A percentile compares a stretch with the other conserved stretches of the same genome.
Evolutionary conservation across 1,140 invertebrate genomes (phyloP).

Genomic region (Drosophila bipectinata): DNA sequence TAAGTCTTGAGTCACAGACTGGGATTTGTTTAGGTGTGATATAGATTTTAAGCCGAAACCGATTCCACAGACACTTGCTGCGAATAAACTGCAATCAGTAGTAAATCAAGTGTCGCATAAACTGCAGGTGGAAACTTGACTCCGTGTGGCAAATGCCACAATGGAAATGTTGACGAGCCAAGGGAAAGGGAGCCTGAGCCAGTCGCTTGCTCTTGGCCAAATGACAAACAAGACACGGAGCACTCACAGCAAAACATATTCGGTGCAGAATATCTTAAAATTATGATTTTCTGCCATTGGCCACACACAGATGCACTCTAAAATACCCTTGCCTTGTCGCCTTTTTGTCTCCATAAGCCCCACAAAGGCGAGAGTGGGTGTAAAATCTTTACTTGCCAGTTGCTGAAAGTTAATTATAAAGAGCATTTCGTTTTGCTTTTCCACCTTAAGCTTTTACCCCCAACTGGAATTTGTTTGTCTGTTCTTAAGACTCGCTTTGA

Average conservation of each 20-base stretch:
- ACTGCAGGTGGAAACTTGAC: conserved; percentile 52
- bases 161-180: conserved; percentile 37
- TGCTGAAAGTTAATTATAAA: conserved; percentile 75
- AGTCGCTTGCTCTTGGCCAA: conserved; percentile 29
- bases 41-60: conserved; percentile 6
- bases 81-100: conserved; percentile 76
- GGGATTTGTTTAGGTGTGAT: conserved; percentile 38
- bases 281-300: conserved; percentile 77
- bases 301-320: conserved; percentile 50
- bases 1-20: conserved; percentile 22
- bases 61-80: conserved; percentile 45
- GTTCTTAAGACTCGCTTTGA: conserved; percentile 22
- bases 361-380: conserved; percentile 22
- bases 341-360: conserved; percentile 8
- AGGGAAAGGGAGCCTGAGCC: conserved; percentile 10
- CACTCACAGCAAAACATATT: conserved; percentile 11
- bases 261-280: conserved; percentile 70
- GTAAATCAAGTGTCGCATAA: conserved; percentile 71
- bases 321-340: background rate
- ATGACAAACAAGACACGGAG: conserved; percentile 45
- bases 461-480: conserved; percentile 29
- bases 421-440: conserved; percentile 44
- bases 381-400: conserved; percentile 57
- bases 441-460: conserved; percentile 21
- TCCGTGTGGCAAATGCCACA: conserved; percentile 42